These are phyloP conservation scores for Melanotaenia parkinsoni DNA, from an alignment of 2,797 vertebrate genomes.

Conservation along the genomic window DNA sequence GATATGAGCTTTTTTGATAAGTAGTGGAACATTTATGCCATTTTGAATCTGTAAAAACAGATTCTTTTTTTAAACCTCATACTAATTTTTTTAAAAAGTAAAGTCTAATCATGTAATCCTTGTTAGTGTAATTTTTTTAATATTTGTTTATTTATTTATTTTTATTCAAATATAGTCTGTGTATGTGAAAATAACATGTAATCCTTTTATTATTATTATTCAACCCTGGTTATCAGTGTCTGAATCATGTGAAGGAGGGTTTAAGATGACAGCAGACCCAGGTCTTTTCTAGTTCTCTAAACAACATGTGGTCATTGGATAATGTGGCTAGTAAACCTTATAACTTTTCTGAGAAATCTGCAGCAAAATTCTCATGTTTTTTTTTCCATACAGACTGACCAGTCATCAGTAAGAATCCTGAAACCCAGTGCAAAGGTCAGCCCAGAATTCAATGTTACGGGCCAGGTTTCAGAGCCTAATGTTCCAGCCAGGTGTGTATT, in stretches of 20 bases:
- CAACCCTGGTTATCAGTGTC: background rate
- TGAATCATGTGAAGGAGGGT: background rate
- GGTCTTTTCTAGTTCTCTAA: background rate
- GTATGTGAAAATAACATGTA: background rate
- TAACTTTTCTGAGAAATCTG: constrained; percentile 7
- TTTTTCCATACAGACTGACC: constrained; percentile 71
- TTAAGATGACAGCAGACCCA: background rate
- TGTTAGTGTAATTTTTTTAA: background rate
- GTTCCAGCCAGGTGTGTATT: constrained; percentile 58
- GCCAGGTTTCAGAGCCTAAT: constrained; percentile 27
- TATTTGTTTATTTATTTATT: background rate
- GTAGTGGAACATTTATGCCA: background rate
- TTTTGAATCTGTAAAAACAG: background rate
- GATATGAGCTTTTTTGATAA: background rate
- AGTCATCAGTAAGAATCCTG: constrained; percentile 76
- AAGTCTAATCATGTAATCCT: background rate
- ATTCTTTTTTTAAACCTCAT: background rate
- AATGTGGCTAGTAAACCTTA: background rate
- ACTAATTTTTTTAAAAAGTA: no score
- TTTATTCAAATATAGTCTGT: background rate
- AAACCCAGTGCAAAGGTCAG: constrained; percentile 75
- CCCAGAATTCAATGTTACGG: constrained; percentile 58
- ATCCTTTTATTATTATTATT: background rate
- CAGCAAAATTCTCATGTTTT: background rate
- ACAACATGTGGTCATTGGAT: background rate